Evolutionary conservation across 2,113 vertebrate species (phyloP).

Genomic region (Oceanodroma tethys): DNA sequence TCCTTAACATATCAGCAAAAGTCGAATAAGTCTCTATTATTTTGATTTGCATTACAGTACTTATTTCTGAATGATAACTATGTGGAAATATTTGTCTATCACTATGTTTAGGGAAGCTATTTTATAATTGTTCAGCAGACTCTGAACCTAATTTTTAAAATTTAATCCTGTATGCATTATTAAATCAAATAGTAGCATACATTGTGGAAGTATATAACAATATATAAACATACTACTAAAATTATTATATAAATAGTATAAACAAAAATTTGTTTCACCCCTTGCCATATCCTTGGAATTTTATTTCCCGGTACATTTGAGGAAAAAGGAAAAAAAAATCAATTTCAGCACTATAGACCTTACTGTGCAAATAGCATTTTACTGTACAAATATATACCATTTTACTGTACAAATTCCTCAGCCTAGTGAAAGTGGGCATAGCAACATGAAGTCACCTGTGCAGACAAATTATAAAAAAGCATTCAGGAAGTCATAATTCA

Average conservation of each 20-base stretch:
- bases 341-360: neutral
- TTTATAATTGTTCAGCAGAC: neutral
- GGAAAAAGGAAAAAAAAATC: neutral
- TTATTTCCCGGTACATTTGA: neutral
- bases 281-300: neutral
- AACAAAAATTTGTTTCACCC: neutral
- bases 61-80: neutral
- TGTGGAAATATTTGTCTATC: neutral
- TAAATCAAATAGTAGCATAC: neutral
- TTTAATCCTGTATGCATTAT: neutral
- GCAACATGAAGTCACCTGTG: neutral
- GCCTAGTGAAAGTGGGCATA: neutral
- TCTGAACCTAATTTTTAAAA: neutral
- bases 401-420: neutral
- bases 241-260: neutral
- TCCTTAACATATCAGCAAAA: neutral
- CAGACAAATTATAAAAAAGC: neutral
- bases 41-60: neutral
- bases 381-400: neutral
- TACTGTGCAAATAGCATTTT: neutral
- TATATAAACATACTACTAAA: neutral
- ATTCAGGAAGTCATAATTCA: neutral
- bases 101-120: neutral
- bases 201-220: neutral
- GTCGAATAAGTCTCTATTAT: neutral